Evolutionary conservation across 23 tunicate genomes (phyloP).

Genomic region (Styela clava): DNA sequence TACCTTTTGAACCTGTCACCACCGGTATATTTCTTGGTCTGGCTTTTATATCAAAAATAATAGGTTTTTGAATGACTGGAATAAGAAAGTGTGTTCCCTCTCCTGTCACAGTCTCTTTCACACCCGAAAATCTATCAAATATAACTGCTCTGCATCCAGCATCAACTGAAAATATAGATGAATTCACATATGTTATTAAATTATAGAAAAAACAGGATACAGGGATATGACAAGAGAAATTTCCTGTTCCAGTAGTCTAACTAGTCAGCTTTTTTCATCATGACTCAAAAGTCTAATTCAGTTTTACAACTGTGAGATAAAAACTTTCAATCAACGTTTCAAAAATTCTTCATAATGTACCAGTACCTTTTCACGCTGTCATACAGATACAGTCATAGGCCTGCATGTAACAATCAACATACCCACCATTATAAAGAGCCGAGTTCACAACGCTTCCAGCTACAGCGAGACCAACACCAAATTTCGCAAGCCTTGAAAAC

Average conservation of each 20-base stretch:
- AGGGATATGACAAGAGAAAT: neutral
- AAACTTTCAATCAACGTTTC: no score
- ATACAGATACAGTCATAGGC: no score
- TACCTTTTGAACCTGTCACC: constrained; percentile 96
- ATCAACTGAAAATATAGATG: constrained; percentile 58
- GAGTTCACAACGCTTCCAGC: constrained; percentile 76
- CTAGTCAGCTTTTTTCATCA: neutral
- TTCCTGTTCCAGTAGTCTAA: neutral
- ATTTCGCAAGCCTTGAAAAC: constrained; percentile 55
- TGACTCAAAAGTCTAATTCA: neutral
- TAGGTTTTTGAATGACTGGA: constrained; percentile 92
- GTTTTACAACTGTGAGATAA: no score
- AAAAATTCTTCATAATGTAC: no score
- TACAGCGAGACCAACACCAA: constrained; percentile 83
- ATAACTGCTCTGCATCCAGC: constrained; percentile 99
- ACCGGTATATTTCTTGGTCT: constrained; percentile 94
- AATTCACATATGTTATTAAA: neutral
- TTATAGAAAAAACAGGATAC: neutral
- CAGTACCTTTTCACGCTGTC: no score
- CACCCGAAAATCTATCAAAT: constrained; percentile 92
- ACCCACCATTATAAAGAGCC: constrained; percentile 83
- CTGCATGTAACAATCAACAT: no score
- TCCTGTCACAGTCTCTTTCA: constrained; percentile 63
- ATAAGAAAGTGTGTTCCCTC: constrained; percentile 99
- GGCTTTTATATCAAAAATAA: constrained; percentile 97